A percentile compares a stretch with the other conserved stretches of the same genome.
These are phyloP conservation scores for Phylloscopus trochiloides DNA, from an alignment of 2,113 vertebrate species.

Conservation along the genomic window DNA sequence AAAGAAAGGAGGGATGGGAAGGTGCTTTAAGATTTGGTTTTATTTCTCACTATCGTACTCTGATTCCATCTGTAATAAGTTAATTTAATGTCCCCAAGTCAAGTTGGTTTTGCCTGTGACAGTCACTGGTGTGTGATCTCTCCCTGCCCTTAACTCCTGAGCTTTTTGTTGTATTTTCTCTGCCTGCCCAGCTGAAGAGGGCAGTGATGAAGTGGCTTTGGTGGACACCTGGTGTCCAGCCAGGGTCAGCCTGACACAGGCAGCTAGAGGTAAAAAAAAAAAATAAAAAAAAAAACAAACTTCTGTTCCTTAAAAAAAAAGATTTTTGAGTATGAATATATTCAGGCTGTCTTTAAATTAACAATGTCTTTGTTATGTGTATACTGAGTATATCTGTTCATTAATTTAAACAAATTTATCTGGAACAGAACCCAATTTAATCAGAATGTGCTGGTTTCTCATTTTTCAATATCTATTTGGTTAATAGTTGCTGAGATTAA, in stretches of 20 bases:
- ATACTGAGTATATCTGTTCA: neutral
- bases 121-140: neutral
- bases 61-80: neutral
- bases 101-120: rapidly evolving
- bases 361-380: neutral
- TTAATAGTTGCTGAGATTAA: neutral
- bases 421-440: neutral
- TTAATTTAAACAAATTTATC: neutral
- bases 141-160: rapidly evolving
- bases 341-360: neutral
- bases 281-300: too few species aligned
- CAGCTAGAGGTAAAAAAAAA: neutral
- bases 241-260: neutral
- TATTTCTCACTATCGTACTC: neutral
- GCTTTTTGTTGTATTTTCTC: neutral
- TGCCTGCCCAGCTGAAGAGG: neutral
- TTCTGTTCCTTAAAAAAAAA: neutral
- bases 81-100: neutral
- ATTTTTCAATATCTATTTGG: neutral
- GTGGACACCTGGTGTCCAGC: neutral
- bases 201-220: neutral
- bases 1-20: neutral
- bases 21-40: neutral
- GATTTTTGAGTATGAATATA: neutral
- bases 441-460: neutral